These are phyloP conservation scores for Sminthurinus aureus DNA, from an alignment of 2,888 invertebrate genomes.

Conservation along the genomic window DNA sequence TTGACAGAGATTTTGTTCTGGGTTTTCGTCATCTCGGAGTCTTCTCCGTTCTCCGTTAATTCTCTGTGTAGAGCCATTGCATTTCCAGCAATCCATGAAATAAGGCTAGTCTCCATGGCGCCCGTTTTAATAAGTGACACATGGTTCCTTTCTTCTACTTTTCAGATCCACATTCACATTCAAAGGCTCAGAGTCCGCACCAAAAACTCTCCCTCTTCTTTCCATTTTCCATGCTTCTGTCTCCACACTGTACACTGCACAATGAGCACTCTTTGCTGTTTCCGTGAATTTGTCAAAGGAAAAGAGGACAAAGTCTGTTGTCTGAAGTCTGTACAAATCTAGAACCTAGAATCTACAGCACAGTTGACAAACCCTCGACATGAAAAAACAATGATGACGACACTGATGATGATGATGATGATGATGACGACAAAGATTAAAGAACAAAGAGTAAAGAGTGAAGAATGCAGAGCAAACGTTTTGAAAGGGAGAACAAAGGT, in stretches of 20 bases:
- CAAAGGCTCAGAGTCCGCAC: background rate
- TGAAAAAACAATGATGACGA: background rate
- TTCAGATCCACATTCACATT: too few relatives aligned
- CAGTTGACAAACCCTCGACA: background rate
- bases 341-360: background rate
- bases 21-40: conserved; percentile 31
- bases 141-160: conserved; percentile 43
- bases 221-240: background rate
- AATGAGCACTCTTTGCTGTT: background rate
- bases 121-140: conserved; percentile 56
- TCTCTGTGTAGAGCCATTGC: conserved; percentile 13
- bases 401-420: too few relatives aligned
- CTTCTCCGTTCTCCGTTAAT: conserved; percentile 42
- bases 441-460: background rate
- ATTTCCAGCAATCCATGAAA: conserved; percentile 59
- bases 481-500: conserved; percentile 20
- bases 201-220: background rate
- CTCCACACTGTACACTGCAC: too few relatives aligned
- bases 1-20: conserved; percentile 38
- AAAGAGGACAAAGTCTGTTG: conserved; percentile 8
- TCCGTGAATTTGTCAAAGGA: conserved; percentile 19
- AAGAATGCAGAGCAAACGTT: background rate
- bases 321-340: background rate
- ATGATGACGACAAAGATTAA: background rate
- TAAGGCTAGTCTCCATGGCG: conserved; percentile 56